Evolutionary conservation across 2,888 invertebrate genomes (phyloP).

Genomic region (Fragum sueziense): DNA sequence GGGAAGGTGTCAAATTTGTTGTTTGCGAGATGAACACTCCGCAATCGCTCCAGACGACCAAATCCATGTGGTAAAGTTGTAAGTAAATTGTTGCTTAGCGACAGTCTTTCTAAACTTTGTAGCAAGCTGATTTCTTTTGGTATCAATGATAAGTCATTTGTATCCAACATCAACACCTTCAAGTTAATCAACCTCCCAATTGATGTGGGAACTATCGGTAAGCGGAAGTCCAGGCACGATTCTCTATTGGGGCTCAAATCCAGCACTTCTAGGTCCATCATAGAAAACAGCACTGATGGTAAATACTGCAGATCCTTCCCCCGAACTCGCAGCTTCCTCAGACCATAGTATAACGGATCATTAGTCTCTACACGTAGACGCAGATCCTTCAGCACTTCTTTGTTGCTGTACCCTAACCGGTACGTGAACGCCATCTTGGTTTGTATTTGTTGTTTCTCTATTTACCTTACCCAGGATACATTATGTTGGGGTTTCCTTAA

Average conservation of each 20-base stretch:
- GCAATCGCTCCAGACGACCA: conserved; percentile 71
- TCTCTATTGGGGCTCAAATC: conserved; percentile 81
- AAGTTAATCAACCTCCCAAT: conserved; percentile 79
- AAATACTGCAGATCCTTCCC: conserved; percentile 78
- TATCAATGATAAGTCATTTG: conserved; percentile 77
- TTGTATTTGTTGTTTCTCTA: background rate
- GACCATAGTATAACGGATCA: conserved; percentile 75
- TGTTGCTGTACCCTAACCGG: conserved; percentile 32
- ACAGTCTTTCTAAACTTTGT: conserved; percentile 77
- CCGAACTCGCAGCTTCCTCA: conserved; percentile 77
- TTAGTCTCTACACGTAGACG: conserved; percentile 76
- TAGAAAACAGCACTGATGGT: conserved; percentile 76
- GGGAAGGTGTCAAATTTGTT: conserved; percentile 81
- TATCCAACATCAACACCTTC: conserved; percentile 79
- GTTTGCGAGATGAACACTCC: conserved; percentile 80
- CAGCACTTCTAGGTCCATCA: conserved; percentile 80
- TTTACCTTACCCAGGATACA: background rate
- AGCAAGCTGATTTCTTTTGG: conserved; percentile 78
- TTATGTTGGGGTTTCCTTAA: background rate
- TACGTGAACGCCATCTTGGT: conserved; percentile 23
- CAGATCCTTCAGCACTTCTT: conserved; percentile 61
- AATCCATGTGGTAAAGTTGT: conserved; percentile 74
- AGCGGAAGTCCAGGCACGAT: conserved; percentile 79
- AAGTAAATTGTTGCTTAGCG: conserved; percentile 80
- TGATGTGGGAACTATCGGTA: conserved; percentile 73